Evolutionary conservation across 2,888 invertebrate genomes (phyloP).

Genomic region (Tetheella fluctuosa): DNA sequence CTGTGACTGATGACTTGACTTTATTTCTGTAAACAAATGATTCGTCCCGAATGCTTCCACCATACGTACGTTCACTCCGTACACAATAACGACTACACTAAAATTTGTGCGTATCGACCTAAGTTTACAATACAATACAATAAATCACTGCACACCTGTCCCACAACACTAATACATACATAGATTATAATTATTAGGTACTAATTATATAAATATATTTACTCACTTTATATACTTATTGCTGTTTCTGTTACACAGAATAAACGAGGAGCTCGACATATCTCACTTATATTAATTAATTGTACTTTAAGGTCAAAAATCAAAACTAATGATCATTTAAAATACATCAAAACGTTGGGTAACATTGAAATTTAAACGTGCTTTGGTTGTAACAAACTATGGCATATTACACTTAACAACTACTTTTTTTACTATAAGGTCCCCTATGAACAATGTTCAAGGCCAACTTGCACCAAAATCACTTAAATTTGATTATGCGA

Average conservation of each 20-base stretch:
- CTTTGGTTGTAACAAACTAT: conserved; percentile 49
- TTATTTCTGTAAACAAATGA: conserved; percentile 25
- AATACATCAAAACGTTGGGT: conserved; percentile 26
- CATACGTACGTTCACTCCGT: conserved; percentile 38
- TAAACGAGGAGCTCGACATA: conserved; percentile 72
- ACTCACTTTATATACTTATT: conserved; percentile 66
- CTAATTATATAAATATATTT: conserved; percentile 47
- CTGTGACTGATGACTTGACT: background rate
- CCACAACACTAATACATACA: conserved; percentile 50
- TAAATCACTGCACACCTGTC: conserved; percentile 33
- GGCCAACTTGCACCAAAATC: conserved; percentile 7
- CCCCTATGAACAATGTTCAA: conserved; percentile 45
- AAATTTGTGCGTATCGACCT: conserved; percentile 82
- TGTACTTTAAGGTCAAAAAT: conserved; percentile 60
- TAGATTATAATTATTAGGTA: conserved; percentile 42
- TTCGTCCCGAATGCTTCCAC: conserved; percentile 31
- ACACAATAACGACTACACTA: conserved; percentile 68
- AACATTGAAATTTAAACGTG: conserved; percentile 32
- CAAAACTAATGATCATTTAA: conserved; percentile 14
- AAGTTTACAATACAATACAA: conserved; percentile 62
- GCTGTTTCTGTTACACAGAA: conserved; percentile 81
- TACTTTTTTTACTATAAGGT: conserved; percentile 44
- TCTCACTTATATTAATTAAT: conserved; percentile 69
- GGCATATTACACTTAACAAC: background rate
- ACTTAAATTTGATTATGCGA: background rate